Evolutionary conservation across 2,888 invertebrate species (phyloP), one percentile per base, ranked within the genome.

Genomic region (Acronicta aceris): DNA sequence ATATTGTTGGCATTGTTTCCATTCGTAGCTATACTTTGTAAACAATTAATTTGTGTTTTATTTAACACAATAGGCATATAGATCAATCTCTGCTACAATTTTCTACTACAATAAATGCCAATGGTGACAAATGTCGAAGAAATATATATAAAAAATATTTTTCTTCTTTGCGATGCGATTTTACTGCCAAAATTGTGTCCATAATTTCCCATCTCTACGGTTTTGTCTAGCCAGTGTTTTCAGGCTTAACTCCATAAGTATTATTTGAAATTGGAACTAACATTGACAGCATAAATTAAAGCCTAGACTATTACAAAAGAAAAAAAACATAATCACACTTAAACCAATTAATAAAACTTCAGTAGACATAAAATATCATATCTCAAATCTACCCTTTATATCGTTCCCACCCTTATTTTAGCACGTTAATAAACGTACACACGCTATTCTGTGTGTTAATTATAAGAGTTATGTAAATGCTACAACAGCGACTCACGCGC

Each of bases 381-480:
- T 48, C n/a, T 21, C 15, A 2, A 40, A 38, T 49, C 49, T 25
- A 38, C 49, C 38, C 27, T 41, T 16, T 12, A 10, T 21, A 8
- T 27, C n/a, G 12, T 15, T 16, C 41, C 15, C 25, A 41, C 8
- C 50, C 27, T 15, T 41, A 40, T 47, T 30, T 16, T 36, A 25
- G 15, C 10, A 17, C 47, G n/a, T 30, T 40, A 25, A n/a, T 30
- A 56, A 56, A 33, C 49, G 16, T 36, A 10, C 25, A 33, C 33
- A 43, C 36, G 17, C 25, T 25, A 25, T 12, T 46, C 33, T 36
- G 16, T 16, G 36, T 53, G 50, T 47, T 62, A 56, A 53, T 66
- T 46, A 62, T 58, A 55, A 48, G 33, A 51, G 42, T 64, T 64
- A 67, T 55, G 51, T 64, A 63, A 59, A 59, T 38, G 5, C 16